Base-by-base conservation (phyloP, 2,797 vertebrate genomes). In the Kryptopterus vitreolus region DNA sequence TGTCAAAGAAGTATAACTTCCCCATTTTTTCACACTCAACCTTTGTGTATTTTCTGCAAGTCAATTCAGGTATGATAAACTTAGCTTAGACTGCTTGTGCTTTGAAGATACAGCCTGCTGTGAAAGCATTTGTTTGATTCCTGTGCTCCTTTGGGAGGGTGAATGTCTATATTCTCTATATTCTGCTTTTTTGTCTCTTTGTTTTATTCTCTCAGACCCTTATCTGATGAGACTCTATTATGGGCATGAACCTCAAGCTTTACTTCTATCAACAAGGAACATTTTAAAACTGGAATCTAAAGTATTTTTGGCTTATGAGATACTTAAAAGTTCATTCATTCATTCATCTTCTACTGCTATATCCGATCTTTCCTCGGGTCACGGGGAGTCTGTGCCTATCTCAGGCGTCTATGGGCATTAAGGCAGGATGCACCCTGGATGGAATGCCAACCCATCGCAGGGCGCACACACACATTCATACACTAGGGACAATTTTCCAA, bases 1-100 rank as follows among this genome's bases (percentile, higher is more conserved):
- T 81, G 72, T 83, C 81, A 78, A 55, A 53, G 57, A 79, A 81
- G 55, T 65, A 31, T 66, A 66, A 81, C 72, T 33, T 55, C 48
- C 55, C 75, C 52, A 72, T 52, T 63, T 57, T 58, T 31, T 38
- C 13, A 38, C 38, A 6, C 57, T 69, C 29, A 16, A 24, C 35
- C 29, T 35, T 57, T 77, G 10, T 77, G 52, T n/a, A n/a, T n/a
- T n/a, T n/a, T n/a, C n/a, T n/a, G n/a, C n/a, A n/a, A n/a, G n/a
- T 43, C 38, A 3, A 43, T 22, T 59, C 48, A 55, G 58, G 53
- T 61, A 46, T 29, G 48, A 71, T 38, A 4, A 16, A n/a, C 33
- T 66, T 31, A 63, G 48, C 12, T 66, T 31, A 71, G 48, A 12
- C 57, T 18, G 24, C 50, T 35, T 29, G 82, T 59, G 18, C 69